phyloP scores from a whole-genome alignment of 2,797 vertebrate species.

The Vireo griseus region DNA sequence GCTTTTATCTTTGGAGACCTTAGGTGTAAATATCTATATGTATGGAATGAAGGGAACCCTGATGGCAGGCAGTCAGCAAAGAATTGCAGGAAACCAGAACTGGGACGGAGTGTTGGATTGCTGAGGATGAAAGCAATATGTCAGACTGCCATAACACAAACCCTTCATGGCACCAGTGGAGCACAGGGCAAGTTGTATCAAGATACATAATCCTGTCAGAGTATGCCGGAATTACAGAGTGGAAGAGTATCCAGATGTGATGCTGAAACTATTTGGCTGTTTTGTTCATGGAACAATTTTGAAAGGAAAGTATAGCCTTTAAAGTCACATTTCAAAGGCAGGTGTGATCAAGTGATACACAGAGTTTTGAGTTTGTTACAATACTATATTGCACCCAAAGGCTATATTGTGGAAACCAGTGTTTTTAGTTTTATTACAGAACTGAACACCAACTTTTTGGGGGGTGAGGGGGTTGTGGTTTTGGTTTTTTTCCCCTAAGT shows the following conservation, averaged over 20 bases:
- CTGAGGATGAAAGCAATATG: neutral
- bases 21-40: neutral
- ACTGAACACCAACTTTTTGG: neutral
- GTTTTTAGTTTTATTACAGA: neutral
- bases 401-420: neutral
- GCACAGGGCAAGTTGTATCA: neutral
- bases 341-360: neutral
- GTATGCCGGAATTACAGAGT: neutral
- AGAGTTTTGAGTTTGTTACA: neutral
- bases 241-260: neutral
- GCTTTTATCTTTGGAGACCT: neutral
- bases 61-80: neutral
- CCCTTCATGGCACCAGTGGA: neutral
- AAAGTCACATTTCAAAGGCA: neutral
- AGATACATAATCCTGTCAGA: neutral
- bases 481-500: neutral
- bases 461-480: rapidly evolving
- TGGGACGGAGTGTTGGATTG: neutral
- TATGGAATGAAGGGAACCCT: neutral
- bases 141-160: neutral
- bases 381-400: neutral
- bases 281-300: neutral
- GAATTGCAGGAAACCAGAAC: neutral
- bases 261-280: neutral
- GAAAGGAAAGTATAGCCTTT: neutral